phyloP scores from a whole-genome alignment of 2,797 vertebrate genomes.

The Falco novaeseelandiae region DNA sequence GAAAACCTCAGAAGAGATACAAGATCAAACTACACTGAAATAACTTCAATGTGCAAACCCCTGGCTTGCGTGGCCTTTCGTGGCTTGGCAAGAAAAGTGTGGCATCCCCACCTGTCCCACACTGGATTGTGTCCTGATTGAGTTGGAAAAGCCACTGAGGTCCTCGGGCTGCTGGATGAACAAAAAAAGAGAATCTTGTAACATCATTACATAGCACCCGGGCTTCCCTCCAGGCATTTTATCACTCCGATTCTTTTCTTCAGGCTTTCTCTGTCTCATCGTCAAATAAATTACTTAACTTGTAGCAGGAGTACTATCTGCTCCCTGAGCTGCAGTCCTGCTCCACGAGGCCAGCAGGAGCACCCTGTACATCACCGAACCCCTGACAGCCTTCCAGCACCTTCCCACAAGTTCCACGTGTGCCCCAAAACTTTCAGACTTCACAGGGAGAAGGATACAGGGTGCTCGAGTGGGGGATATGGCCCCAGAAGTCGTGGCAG shows the following conservation, averaged over 20 bases:
- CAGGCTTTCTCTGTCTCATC: neutral
- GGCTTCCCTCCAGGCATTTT: neutral
- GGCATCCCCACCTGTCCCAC: neutral
- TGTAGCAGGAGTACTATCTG: neutral
- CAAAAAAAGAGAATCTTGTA: neutral
- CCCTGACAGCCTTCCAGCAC: neutral
- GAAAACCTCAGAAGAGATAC: neutral
- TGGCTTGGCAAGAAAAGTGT: rapidly evolving
- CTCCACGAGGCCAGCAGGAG: rapidly evolving
- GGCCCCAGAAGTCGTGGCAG: neutral
- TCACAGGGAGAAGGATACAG: neutral
- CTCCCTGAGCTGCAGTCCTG: neutral
- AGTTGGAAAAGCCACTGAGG: rapidly evolving
- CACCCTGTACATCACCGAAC: neutral
- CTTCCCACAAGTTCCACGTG: neutral
- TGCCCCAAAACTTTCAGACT: neutral
- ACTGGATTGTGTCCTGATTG: neutral
- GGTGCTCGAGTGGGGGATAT: neutral
- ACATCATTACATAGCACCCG: rapidly evolving
- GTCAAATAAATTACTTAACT: neutral
- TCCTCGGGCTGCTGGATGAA: neutral
- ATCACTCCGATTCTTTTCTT: neutral
- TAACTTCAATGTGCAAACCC: neutral
- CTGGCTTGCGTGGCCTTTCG: neutral
- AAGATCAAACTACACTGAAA: neutral